Percentiles rank a stretch among this genome's conserved stretches.
Evolutionary conservation across 2,797 vertebrate species (phyloP).

Genomic region (Lagodon rhomboides): DNA sequence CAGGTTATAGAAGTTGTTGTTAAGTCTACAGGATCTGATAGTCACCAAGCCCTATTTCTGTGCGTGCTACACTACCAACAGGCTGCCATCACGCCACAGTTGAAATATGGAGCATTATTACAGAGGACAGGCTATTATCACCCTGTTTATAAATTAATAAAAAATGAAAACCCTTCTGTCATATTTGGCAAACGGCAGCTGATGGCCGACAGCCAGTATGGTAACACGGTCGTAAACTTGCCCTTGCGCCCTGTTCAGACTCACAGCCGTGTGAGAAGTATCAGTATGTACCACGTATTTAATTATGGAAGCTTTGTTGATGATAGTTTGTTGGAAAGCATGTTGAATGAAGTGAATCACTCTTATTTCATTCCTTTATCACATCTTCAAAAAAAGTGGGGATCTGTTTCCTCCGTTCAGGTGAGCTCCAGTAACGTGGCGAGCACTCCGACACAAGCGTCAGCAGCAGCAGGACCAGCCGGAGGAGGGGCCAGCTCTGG

Average conservation of each 20-base stretch:
- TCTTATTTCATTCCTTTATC: not conserved
- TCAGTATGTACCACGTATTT: not conserved
- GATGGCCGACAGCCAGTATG: not conserved
- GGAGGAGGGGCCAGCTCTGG: constrained; percentile 81
- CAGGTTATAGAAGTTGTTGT: not conserved
- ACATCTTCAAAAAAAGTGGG: not conserved
- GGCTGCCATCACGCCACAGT: not conserved
- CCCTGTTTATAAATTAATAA: not conserved
- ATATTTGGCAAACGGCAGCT: not conserved
- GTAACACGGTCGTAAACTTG: not conserved
- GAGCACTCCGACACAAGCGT: constrained; percentile 79
- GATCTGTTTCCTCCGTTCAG: constrained; percentile 71
- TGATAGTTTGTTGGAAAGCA: not conserved
- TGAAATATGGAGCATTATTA: not conserved
- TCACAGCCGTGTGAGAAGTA: not conserved
- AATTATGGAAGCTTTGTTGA: not conserved
- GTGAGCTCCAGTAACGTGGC: constrained; percentile 86
- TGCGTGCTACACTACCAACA: not conserved
- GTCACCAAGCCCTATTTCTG: not conserved
- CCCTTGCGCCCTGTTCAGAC: not conserved
- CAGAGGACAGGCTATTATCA: not conserved
- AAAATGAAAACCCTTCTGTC: constrained; percentile 5
- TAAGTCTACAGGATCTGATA: not conserved
- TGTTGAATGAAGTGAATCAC: not conserved
- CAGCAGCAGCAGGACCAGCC: constrained; percentile 68